Conservation (phyloP, 2,888 invertebrate genomes). For the Stenodera caucasica region DNA sequence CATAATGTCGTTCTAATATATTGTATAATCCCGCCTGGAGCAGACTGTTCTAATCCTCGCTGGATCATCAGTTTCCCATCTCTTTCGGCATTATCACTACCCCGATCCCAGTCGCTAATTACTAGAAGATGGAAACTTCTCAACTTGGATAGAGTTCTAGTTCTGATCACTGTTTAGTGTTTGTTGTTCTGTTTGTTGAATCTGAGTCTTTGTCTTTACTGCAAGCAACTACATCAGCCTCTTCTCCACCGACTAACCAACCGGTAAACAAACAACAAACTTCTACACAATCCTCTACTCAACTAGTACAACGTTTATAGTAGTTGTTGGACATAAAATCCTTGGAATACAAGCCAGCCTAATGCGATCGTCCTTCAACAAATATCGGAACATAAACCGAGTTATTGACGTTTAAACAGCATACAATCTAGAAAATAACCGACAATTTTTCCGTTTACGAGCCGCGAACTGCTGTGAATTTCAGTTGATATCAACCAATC, state of each 20-base stretch:
- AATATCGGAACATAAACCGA: constrained; percentile 32
- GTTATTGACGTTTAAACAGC: constrained; percentile 37
- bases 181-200: constrained; percentile 48
- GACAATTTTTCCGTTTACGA: constrained; percentile 53
- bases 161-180: constrained; percentile 51
- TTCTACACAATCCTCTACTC: background rate
- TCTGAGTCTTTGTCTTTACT: constrained; percentile 29
- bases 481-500: constrained; percentile 51
- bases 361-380: constrained; percentile 19
- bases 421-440: constrained; percentile 50
- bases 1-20: constrained; percentile 46
- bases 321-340: constrained; percentile 15
- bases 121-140: constrained; percentile 46
- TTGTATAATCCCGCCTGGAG: constrained; percentile 48
- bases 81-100: constrained; percentile 51
- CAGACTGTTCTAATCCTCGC: constrained; percentile 48
- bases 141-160: constrained; percentile 38
- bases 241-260: background rate
- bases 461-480: constrained; percentile 49
- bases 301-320: constrained; percentile 17
- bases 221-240: background rate
- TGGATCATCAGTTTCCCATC: constrained; percentile 54
- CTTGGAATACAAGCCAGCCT: background rate
- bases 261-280: background rate
- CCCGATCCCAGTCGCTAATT: constrained; percentile 53